Conservation (phyloP, 1,140 invertebrate species). For the Teleopsis dalmanni region DNA sequence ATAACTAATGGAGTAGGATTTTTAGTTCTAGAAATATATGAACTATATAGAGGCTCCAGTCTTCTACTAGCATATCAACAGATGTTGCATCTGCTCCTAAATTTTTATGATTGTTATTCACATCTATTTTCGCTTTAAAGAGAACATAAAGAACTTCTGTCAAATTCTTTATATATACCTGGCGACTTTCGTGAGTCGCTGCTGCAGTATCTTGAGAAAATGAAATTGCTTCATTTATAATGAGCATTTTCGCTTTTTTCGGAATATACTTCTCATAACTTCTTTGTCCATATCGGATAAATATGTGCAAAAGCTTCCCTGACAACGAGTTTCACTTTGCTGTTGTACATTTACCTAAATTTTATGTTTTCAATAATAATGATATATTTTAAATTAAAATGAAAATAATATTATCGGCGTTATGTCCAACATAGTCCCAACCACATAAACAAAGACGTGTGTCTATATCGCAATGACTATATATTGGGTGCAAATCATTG, state of each 20-base stretch:
- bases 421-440: slow-evolving; percentile 11
- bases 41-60: too few species aligned
- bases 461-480: slow-evolving; percentile 16
- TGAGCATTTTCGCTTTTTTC: too few species aligned
- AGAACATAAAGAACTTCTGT: neutral
- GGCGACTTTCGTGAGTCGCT: too few species aligned
- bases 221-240: too few species aligned
- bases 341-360: slow-evolving; percentile 12
- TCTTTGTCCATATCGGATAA: too few species aligned
- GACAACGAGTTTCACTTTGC: too few species aligned
- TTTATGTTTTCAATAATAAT: neutral
- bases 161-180: neutral
- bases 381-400: neutral
- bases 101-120: neutral
- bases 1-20: too few species aligned
- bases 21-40: too few species aligned
- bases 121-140: neutral
- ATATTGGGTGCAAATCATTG: slow-evolving; percentile 21
- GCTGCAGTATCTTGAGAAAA: too few species aligned
- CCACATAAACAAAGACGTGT: slow-evolving; percentile 22
- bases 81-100: neutral
- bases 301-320: too few species aligned
- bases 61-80: too few species aligned
- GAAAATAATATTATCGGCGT: neutral
- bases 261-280: too few species aligned